Base-by-base conservation (phyloP, 2,797 vertebrate species). In the Podarcis lilfordi region DNA sequence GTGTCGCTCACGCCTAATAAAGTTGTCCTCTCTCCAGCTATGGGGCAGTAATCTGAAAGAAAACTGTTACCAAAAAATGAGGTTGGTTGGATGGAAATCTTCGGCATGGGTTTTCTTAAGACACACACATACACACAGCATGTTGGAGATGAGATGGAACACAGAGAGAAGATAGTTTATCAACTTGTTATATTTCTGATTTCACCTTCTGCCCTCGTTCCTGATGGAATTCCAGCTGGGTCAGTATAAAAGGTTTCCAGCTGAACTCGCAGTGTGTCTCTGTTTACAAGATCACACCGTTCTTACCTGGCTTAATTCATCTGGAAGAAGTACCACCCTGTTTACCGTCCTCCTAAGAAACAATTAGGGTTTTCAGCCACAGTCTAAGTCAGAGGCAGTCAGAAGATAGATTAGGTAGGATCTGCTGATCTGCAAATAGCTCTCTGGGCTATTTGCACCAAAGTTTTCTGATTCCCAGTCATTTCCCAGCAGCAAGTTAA, bases 1-100 rank as follows among this genome's bases (percentile, higher is more conserved):
- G 32, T 13, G 90, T 86, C 32, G 68, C 1, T 1, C 3, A 37
- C 82, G 27, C 64, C 92, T 94, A 91, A 93, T 94, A 87, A 91
- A 92, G 92, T 29, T 89, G 90, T 90, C 93, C 92, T 87, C 93
- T 88, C 90, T 88, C 93, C 89, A 82, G 77, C 82, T 8, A 40
- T 84, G 81, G 93, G 93, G 93, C 93, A 91, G 80, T 59, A 76
- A 85, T 86, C 93, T 79, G 88, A 86, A 91, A 95, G 94, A 92
- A 91, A 89, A 87, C 85, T 87, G 91, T 92, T 37, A 84, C 88
- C 29, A 0, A 89, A 91, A 55, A 95, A 86, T 71, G 80, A 74
- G 81, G 80, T 88, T 59, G 89, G 91, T 64, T 86, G 55, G 78
- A 86, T 74, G 88, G 50, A 55, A 55, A 55, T 82, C 76, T 90